Conservation (phyloP, 2,888 invertebrate genomes). For the Pemphredon lugubris region DNA sequence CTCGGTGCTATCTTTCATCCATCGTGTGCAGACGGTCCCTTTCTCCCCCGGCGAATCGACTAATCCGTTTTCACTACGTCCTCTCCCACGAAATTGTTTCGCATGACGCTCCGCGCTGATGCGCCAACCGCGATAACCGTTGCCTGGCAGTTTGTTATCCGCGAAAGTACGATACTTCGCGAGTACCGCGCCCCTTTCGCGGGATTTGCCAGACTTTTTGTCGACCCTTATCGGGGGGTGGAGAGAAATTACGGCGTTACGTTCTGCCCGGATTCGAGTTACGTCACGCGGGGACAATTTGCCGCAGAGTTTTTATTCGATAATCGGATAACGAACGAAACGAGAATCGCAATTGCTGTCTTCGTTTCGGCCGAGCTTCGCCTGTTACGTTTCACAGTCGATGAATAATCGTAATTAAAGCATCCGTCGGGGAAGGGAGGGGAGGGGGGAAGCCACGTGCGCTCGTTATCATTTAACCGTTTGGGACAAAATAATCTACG, state of each 20-base stretch:
- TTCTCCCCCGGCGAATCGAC: conserved; percentile 15
- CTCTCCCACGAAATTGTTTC: conserved; percentile 18
- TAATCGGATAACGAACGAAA: too few relatives aligned
- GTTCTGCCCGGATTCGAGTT: not conserved
- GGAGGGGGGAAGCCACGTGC: too few relatives aligned
- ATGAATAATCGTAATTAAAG: too few relatives aligned
- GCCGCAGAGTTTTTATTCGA: too few relatives aligned
- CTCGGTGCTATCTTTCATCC: conserved; percentile 38
- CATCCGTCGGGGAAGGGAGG: too few relatives aligned
- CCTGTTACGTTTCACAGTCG: too few relatives aligned
- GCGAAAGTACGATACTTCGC: conserved; percentile 6
- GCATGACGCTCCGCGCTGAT: conserved; percentile 29
- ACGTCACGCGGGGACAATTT: not conserved
- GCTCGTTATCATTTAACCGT: too few relatives aligned
- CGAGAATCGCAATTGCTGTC: too few relatives aligned
- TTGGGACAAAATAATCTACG: too few relatives aligned
- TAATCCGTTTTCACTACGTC: conserved; percentile 25
- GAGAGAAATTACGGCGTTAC: not conserved
- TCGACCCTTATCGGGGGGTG: not conserved
- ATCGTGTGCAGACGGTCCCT: conserved; percentile 8
- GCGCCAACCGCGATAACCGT: conserved; percentile 10
- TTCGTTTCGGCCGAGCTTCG: too few relatives aligned
- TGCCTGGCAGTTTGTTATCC: conserved; percentile 22
- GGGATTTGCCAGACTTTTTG: not conserved
- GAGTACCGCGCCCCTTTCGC: not conserved